Evolutionary conservation across 2,113 vertebrate species (phyloP).

Genomic region (Ginglymostoma cirratum): DNA sequence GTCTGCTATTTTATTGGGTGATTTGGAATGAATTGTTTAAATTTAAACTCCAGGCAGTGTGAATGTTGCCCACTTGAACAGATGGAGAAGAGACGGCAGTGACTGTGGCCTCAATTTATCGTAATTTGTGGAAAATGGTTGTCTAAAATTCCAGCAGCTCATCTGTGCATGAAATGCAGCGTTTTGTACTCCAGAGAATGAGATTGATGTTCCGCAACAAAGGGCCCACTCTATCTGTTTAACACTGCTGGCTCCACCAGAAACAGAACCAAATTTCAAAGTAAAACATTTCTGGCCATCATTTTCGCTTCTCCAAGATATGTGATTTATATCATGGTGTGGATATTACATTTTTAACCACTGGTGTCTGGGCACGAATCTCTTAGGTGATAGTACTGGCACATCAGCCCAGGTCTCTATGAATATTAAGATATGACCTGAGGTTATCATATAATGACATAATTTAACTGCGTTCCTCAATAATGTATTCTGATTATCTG

Average conservation of each 20-base stretch:
- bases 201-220: background rate
- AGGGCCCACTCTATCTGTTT: background rate
- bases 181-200: background rate
- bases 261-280: background rate
- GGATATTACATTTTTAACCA: background rate
- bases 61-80: background rate
- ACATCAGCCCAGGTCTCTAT: background rate
- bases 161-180: constrained; percentile 15
- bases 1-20: background rate
- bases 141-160: constrained; percentile 4
- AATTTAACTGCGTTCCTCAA: too few relatives aligned
- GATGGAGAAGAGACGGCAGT: background rate
- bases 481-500: background rate
- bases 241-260: background rate
- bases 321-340: background rate
- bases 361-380: background rate
- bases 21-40: background rate
- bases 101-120: background rate
- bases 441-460: background rate
- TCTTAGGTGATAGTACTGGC: background rate
- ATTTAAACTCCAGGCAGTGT: background rate
- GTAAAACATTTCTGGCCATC: background rate
- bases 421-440: background rate
- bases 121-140: constrained; percentile 17
- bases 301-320: background rate